Percentiles rank a stretch among this genome's conserved stretches.
Conservation (phyloP, 2,113 vertebrate genomes). For the Ceratotherium simum region DNA sequence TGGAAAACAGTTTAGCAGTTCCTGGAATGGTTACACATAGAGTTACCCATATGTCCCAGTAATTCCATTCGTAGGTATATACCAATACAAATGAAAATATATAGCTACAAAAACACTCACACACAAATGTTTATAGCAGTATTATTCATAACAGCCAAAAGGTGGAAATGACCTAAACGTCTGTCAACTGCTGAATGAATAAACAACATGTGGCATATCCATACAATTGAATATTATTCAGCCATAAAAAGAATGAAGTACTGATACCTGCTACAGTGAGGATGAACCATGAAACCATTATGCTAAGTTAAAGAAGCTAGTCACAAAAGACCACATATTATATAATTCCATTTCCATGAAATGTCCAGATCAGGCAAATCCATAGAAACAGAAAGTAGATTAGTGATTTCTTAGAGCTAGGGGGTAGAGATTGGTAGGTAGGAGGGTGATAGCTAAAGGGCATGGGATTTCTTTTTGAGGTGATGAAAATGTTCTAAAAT, state of each 20-base stretch:
- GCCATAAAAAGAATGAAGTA: not conserved
- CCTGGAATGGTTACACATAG: not conserved
- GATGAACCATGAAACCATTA: not conserved
- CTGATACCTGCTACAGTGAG: not conserved
- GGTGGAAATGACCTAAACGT: not conserved
- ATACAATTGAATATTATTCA: not conserved
- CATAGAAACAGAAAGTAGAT: not conserved
- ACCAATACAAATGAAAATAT: not conserved
- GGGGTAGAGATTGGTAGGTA: not conserved
- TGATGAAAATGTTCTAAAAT: not conserved
- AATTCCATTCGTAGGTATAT: not conserved
- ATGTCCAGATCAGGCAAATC: not conserved
- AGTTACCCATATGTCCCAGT: not conserved
- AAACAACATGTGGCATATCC: not conserved
- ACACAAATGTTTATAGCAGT: not conserved
- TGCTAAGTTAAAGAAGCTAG: not conserved
- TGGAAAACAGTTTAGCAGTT: not conserved
- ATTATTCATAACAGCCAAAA: conserved; percentile 10
- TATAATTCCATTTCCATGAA: not conserved
- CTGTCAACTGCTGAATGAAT: not conserved
- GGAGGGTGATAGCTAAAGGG: not conserved
- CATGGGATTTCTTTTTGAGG: not conserved
- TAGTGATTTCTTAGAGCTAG: not conserved
- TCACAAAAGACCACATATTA: not conserved
- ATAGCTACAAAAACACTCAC: not conserved